Evolutionary conservation across 1,140 invertebrate species (phyloP).

Genomic region (Scaptomyza pallida): DNA sequence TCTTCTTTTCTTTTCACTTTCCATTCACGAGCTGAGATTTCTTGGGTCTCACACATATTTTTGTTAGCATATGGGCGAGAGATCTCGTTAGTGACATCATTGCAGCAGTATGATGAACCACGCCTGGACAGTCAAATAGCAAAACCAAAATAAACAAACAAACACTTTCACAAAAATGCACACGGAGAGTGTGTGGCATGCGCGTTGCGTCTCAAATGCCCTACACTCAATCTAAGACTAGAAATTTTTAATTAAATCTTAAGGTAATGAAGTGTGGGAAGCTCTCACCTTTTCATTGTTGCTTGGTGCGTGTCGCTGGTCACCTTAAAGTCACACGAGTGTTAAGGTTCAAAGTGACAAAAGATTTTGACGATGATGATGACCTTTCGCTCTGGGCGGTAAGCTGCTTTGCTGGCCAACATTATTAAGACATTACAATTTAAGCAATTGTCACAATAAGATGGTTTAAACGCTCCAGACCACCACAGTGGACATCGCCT

Average conservation of each 20-base stretch:
- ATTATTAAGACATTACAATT: constrained; percentile 21
- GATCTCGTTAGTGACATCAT: constrained; percentile 42
- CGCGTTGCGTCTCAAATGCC: not conserved
- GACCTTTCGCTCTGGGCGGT: constrained; percentile 36
- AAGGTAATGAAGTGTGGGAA: constrained; percentile 39
- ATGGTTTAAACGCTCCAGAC: not conserved
- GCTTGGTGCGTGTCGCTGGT: constrained; percentile 29
- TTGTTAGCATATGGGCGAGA: constrained; percentile 28
- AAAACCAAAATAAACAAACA: constrained; percentile 49
- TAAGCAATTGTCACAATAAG: constrained; percentile 10
- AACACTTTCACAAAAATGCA: constrained; percentile 65
- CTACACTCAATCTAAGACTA: not conserved
- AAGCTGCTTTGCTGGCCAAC: too few relatives aligned
- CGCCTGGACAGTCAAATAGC: constrained; percentile 5
- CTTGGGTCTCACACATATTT: constrained; percentile 5
- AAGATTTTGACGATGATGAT: constrained; percentile 17
- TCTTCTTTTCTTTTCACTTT: constrained; percentile 12
- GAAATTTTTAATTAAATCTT: constrained; percentile 9
- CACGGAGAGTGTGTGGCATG: constrained; percentile 47
- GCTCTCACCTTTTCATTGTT: constrained; percentile 55
- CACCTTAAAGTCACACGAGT: constrained; percentile 50
- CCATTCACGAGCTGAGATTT: not conserved
- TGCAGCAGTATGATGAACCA: constrained; percentile 13
- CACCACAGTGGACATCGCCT: not conserved
- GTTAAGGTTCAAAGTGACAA: constrained; percentile 9